phyloP scores from a whole-genome alignment of 2,888 invertebrate species.

The Lasioglossum leucozonium region DNA sequence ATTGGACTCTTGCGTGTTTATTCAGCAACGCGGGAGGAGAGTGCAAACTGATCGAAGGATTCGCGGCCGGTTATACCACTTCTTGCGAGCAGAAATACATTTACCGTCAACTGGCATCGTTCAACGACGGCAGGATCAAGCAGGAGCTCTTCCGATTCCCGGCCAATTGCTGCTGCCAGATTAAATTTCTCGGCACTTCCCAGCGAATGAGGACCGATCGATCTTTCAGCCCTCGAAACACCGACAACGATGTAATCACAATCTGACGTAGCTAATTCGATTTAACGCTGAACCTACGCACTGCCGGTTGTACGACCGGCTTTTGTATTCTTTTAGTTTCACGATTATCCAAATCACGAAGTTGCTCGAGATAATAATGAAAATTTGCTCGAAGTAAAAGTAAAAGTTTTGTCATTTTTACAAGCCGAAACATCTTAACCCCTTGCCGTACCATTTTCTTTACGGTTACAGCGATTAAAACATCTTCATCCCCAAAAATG shows the following conservation, averaged over 20 bases:
- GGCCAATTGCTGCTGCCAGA: constrained; percentile 90
- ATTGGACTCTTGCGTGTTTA: background rate
- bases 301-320: no score
- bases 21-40: constrained; percentile 75
- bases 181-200: constrained; percentile 71
- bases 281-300: no score
- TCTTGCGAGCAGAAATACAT: constrained; percentile 87
- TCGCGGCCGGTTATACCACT: constrained; percentile 84
- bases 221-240: background rate
- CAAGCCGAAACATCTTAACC: no score
- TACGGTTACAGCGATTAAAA: no score
- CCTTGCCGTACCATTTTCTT: no score
- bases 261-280: background rate
- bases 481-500: no score
- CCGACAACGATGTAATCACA: background rate
- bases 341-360: no score
- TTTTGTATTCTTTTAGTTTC: no score
- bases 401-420: no score
- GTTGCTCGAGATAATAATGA: no score
- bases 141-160: constrained; percentile 88
- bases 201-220: background rate
- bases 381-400: no score
- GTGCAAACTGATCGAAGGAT: constrained; percentile 80
- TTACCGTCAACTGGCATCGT: constrained; percentile 86
- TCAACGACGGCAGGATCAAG: constrained; percentile 84